Evolutionary conservation across 2,888 invertebrate species (phyloP), one percentile per base, ranked within the genome.

Genomic region (Pheosia gnoma): DNA sequence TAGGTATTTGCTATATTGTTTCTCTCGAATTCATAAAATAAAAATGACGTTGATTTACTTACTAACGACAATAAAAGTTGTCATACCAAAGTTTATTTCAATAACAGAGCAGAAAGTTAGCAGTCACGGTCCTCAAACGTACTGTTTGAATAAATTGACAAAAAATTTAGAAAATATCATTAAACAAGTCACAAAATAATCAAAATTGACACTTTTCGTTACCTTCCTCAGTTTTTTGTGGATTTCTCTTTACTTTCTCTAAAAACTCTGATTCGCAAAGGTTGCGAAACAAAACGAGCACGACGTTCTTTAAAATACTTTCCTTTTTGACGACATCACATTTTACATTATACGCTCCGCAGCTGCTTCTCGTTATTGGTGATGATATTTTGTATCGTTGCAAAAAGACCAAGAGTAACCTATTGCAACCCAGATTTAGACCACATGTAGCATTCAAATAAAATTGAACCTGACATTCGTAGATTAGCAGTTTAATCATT

Each of bases 211-310:
- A 52, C 5, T 10, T 53, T 53, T 53, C 37, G 9, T 53, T 0
- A 3, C 3, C 51, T 9, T 37, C 25, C 55, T n/a, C 43, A 56
- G 38, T 62, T 70, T 72, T 66, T 68, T 60, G 65, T 62, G 63
- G 65, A 70, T 77, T 78, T 74, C 70, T 62, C 63, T 62, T 45
- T 58, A 75, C 82, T 80, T 80, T 82, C 82, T 73, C 79, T 77
- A 72, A 59, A 58, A 57, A 62, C 58, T 58, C 62, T 57, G 61
- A 67, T 62, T 72, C 71, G 59, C 59, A 70, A 71, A 68, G 61
- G 62, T 67, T 62, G 53, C 62, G 59, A 70, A 70, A 70, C 59
- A 65, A 65, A 72, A 71, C 66, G 43, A 65, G 61, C 63, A 55
- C 54, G 59, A 57, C 67, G 57, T 67, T 78, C 65, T 70, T 77